Conservation (phyloP, 2,888 invertebrate species). For the Cryptocephalus moraei region DNA sequence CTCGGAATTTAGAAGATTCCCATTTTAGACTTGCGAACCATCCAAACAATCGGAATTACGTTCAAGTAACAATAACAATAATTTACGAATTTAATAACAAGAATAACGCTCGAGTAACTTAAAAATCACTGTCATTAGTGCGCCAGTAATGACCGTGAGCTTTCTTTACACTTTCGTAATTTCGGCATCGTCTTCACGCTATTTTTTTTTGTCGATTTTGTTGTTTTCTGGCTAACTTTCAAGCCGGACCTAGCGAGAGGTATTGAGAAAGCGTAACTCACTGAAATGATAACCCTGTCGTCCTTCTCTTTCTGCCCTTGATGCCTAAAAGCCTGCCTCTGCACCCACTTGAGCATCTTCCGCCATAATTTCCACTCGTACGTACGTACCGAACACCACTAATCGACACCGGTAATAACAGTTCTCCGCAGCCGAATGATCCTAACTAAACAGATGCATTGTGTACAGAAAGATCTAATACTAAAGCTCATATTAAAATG, state of each 20-base stretch:
- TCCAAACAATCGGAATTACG: too few species aligned
- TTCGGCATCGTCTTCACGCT: background rate
- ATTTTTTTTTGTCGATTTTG: background rate
- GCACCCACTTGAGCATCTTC: conserved; percentile 36
- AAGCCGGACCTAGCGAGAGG: background rate
- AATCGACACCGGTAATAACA: conserved; percentile 14
- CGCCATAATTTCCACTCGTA: conserved; percentile 1
- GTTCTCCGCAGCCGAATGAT: conserved; percentile 9
- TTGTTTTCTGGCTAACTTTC: background rate
- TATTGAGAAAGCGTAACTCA: conserved; percentile 11
- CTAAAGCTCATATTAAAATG: conserved; percentile 18
- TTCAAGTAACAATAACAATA: too few species aligned
- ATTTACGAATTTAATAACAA: too few species aligned
- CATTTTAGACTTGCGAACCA: too few species aligned
- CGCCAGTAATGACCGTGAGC: too few species aligned
- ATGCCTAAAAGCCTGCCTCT: conserved; percentile 26
- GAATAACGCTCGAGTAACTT: too few species aligned
- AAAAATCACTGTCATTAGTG: too few species aligned
- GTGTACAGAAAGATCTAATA: conserved; percentile 11
- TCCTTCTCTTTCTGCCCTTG: conserved; percentile 13
- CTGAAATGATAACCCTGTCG: conserved; percentile 16
- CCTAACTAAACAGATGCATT: conserved; percentile 9
- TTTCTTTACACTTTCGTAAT: too few species aligned
- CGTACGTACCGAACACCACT: background rate
- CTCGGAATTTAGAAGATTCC: too few species aligned